Evolutionary conservation across 2,888 invertebrate species (phyloP), one percentile per base, ranked within the genome.

Genomic region (Chrysolina haemoptera): DNA sequence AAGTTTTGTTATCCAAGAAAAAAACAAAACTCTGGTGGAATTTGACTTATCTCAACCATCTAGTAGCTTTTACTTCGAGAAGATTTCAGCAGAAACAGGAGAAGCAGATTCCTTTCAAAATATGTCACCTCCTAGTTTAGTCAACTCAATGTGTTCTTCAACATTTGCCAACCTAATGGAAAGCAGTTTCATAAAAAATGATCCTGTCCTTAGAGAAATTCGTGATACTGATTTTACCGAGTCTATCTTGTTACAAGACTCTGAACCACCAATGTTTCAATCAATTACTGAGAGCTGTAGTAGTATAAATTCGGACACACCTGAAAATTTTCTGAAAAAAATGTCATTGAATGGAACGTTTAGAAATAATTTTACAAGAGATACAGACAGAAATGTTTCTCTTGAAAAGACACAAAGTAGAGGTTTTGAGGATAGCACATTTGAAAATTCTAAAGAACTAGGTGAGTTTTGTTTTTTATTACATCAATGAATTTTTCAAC

Each of bases 61-160:
- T 3, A 83, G 80, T 65, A 84, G 83, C 62, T 83, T 82, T 78
- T 85, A 86, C 70, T 88, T 88, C 79, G 87, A 88, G 71, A 86
- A 84, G 64, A 84, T 87, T 48, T 76, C 85, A 73, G 82, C 84
- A 9, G 82, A 79, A 79, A 89, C 89, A 75, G 88, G 89, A 18
- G 86, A 90, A 59, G 84, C 90, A 86, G 91, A 91, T 89, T 87
- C 87, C 16, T 88, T 89, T 79, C 86, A 87, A 75, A 89, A 89
- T 78, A 88, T 88, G 87, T 89, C 89, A 0, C 92, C 92, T 0
- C 92, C 92, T 0, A 91, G 91, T 79, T 87, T 92, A 27, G 91
- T 91, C 16, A 91, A 91, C 16, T 92, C 92, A 0, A 84, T 88
- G 84, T 88, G 88, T 81, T 88, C 88, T 18, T 88, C 88, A 10